A percentile compares a stretch with the other conserved stretches of the same genome.
Evolutionary conservation across 2,113 vertebrate genomes (phyloP).

Genomic region (Coreoperca whiteheadi): DNA sequence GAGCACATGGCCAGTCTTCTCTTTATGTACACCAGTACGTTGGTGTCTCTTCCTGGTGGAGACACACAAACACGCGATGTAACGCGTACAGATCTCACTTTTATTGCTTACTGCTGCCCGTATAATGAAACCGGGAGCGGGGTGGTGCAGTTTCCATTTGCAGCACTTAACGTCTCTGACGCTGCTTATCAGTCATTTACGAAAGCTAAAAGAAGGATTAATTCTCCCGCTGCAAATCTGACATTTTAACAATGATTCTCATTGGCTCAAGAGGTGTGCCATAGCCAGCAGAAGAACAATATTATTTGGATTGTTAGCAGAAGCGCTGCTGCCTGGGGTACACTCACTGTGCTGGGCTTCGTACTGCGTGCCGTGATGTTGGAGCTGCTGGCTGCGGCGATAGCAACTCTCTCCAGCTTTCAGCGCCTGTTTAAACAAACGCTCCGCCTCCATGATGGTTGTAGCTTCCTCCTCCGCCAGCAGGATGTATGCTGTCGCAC

Average conservation of each 20-base stretch:
- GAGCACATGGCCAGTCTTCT: slow-evolving; percentile 98
- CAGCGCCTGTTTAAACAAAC: slow-evolving; percentile 95
- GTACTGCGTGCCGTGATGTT: slow-evolving; percentile 96
- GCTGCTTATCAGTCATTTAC: background rate
- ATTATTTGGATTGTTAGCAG: background rate
- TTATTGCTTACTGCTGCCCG: too few species aligned
- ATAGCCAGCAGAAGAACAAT: background rate
- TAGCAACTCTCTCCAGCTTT: slow-evolving; percentile 96
- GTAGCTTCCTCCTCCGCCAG: slow-evolving; percentile 98
- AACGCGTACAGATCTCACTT: background rate
- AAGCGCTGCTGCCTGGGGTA: background rate
- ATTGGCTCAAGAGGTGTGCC: background rate
- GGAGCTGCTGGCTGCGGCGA: slow-evolving; percentile 95
- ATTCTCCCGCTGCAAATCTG: background rate
- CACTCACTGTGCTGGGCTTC: slow-evolving; percentile 97
- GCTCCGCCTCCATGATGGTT: slow-evolving; percentile 97
- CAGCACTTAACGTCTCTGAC: background rate
- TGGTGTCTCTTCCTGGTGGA: slow-evolving; percentile 94
- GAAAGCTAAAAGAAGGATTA: background rate
- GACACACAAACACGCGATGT: slow-evolving; percentile 15
- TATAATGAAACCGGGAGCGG: too few species aligned
- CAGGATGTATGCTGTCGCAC: slow-evolving; percentile 97
- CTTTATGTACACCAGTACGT: slow-evolving; percentile 98
- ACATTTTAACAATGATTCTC: background rate
- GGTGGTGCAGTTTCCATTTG: background rate